Conservation (phyloP, 2,113 vertebrate genomes). For the Pachyramphus minor region DNA sequence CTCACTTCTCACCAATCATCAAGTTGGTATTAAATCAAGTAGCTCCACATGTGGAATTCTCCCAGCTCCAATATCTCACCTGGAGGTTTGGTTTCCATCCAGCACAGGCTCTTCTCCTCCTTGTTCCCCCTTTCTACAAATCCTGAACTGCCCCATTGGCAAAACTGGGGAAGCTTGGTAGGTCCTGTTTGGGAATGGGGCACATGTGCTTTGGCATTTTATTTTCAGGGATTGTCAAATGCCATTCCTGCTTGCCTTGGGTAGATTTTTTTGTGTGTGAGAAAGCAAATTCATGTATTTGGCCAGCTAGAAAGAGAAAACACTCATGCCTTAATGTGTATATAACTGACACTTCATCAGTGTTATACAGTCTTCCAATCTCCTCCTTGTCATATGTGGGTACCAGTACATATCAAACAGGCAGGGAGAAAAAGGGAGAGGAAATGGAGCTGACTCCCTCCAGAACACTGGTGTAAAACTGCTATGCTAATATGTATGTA, state of each 20-base stretch:
- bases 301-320: background rate
- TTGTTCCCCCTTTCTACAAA: background rate
- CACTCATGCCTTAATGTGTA: background rate
- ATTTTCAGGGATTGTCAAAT: background rate
- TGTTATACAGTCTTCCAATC: background rate
- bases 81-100: background rate
- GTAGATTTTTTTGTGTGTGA: background rate
- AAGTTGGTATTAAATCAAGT: background rate
- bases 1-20: background rate
- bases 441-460: background rate
- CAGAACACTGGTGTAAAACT: background rate
- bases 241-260: background rate
- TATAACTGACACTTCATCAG: background rate
- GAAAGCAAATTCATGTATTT: background rate
- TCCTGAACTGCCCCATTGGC: background rate
- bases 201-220: background rate
- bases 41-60: accelerated
- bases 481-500: background rate
- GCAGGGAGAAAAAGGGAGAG: background rate
- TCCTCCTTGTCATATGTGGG: background rate
- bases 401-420: background rate
- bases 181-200: background rate
- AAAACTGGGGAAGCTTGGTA: background rate
- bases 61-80: background rate
- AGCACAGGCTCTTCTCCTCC: background rate